Base-by-base conservation (phyloP, 2,888 invertebrate genomes). In the Rutpela maculata region DNA sequence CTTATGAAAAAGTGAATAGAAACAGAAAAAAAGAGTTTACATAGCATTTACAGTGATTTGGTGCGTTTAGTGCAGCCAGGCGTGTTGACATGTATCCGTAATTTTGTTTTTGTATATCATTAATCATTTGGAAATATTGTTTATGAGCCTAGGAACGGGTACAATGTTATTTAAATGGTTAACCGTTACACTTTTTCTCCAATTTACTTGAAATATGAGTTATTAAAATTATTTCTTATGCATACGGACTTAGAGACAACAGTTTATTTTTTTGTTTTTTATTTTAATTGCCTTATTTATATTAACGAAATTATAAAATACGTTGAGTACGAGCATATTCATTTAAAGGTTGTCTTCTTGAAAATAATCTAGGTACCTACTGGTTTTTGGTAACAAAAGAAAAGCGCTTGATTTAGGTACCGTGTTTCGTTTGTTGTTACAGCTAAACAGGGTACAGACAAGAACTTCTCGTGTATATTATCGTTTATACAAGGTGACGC, bases 21-120 rank as follows among this genome's bases (percentile, higher is more conserved):
- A 43, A 50, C 50, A 50, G 1, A n/a, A n/a, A 50, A 50, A 50
- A 50, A n/a, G n/a, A 50, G 50, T 50, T 50, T 50, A n/a, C 50
- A n/a, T 15, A 6, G n/a, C 50, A 15, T 50, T 50, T 50, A 50
- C 50, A 50, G 50, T 50, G 50, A 50, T 50, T 50, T 50, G n/a
- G 50, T 50, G 50, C 50, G 50, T 50, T 50, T 50, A 50, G 50
- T 50, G 15, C 50, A 50, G 50, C n/a, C n/a, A 50, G 50, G n/a
- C 50, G 50, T 50, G 50, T 50, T 50, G 50, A 50, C 50, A 50
- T 50, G n/a, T 50, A 50, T 50, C 50, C 50, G 50, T n/a, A 50
- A n/a, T 50, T 50, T 50, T 50, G 50, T 50, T 50, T 50, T 50
- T 50, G n/a, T 50, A n/a, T 50, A 50, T 50, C 4, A n/a, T 50